These are phyloP conservation scores for Neosilurus mollespiculum DNA, from an alignment of 2,797 vertebrate genomes.

Conservation along the genomic window DNA sequence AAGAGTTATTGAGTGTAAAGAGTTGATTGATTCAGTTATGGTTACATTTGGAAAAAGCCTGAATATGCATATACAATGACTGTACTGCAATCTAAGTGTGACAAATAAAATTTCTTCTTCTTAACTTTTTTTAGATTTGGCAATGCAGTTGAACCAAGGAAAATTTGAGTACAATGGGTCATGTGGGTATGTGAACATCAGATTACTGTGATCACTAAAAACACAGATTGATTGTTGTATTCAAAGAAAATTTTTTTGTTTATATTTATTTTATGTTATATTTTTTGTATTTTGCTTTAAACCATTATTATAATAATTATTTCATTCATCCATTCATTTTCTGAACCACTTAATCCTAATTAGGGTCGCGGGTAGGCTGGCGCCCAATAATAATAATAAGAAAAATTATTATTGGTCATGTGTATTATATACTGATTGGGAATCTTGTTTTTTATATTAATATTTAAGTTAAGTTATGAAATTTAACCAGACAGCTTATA, in stretches of 20 bases:
- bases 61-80: background rate
- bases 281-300: no score
- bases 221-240: background rate
- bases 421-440: background rate
- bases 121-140: constrained; percentile 80
- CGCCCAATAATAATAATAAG: no score
- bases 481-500: background rate
- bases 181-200: constrained; percentile 84
- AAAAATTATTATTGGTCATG: background rate
- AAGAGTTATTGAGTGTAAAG: background rate
- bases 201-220: constrained; percentile 4
- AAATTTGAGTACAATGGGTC: constrained; percentile 99
- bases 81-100: background rate
- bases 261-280: no score
- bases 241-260: background rate
- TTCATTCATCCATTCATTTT: no score
- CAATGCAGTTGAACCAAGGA: constrained; percentile 99
- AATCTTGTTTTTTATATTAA: background rate
- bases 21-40: background rate
- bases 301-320: no score
- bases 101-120: background rate
- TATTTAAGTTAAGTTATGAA: background rate
- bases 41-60: background rate
- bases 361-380: no score
- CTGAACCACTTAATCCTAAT: no score